A percentile compares a stretch with the other conserved stretches of the same genome.
These are phyloP conservation scores for Acronicta aceris DNA, from an alignment of 2,888 invertebrate genomes.

Conservation along the genomic window DNA sequence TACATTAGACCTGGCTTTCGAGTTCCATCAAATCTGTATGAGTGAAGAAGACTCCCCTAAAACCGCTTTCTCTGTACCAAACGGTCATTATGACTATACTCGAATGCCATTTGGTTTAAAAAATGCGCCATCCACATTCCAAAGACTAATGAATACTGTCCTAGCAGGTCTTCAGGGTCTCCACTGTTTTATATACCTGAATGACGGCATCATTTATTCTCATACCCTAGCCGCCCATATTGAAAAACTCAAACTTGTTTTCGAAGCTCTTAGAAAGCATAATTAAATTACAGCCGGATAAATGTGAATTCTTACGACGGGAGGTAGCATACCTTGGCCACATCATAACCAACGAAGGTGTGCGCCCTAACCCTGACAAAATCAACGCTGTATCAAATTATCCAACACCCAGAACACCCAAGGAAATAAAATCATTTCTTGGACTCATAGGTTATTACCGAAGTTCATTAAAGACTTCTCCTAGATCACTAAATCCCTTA, in stretches of 20 bases:
- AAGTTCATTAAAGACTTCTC: no score
- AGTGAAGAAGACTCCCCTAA: background rate
- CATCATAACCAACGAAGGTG: background rate
- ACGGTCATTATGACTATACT: background rate
- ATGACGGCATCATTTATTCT: background rate
- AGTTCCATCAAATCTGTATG: background rate
- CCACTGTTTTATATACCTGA: background rate
- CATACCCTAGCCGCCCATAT: background rate
- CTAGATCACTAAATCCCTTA: no score
- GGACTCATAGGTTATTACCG: no score
- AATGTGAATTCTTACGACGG: background rate
- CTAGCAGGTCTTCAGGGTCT: background rate
- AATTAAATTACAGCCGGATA: constrained; percentile 1
- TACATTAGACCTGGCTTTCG: background rate
- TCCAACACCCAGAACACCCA: background rate
- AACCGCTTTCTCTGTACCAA: background rate
- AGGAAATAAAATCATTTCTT: background rate
- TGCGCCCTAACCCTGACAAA: background rate
- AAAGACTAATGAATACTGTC: background rate
- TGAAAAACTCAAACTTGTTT: background rate
- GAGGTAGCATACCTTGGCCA: background rate
- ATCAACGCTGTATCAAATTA: background rate
- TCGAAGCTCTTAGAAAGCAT: background rate
- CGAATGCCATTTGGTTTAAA: background rate
- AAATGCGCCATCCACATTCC: background rate